phyloP scores from a whole-genome alignment of 1,140 invertebrate genomes.

The Drosophila ohnishii region DNA sequence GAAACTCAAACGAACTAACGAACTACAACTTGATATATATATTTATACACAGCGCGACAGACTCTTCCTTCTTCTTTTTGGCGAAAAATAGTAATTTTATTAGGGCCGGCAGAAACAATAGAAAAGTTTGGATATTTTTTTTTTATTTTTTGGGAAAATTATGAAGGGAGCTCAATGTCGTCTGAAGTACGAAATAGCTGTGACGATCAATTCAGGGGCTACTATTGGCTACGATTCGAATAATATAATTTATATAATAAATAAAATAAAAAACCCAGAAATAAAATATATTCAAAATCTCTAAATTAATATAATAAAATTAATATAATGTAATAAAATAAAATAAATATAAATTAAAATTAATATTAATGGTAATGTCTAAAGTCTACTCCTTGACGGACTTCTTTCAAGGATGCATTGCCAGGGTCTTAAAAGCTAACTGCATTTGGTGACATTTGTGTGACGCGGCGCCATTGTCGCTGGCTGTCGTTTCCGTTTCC shows the following conservation, averaged over 20 bases:
- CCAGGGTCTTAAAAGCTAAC: conserved; percentile 1
- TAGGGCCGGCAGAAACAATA: conserved; percentile 2
- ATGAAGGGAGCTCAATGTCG: conserved; percentile 8
- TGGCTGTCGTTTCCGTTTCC: conserved; percentile 53
- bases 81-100: not conserved
- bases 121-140: conserved; percentile 6
- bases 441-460: conserved; percentile 47
- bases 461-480: conserved; percentile 48
- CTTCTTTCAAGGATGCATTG: not conserved
- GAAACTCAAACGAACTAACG: not conserved
- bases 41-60: not conserved
- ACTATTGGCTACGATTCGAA: no score
- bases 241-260: no score
- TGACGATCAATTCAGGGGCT: not conserved
- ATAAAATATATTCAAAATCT: no score
- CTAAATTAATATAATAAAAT: no score
- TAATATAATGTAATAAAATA: no score
- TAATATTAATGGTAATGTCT: not conserved
- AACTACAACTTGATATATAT: not conserved
- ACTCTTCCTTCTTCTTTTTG: not conserved
- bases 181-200: not conserved
- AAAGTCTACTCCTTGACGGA: not conserved
- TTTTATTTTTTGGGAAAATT: not conserved
- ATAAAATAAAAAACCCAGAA: no score
- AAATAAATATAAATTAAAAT: no score